Conservation (phyloP, 2,797 vertebrate genomes). For the Danio kyathit region DNA sequence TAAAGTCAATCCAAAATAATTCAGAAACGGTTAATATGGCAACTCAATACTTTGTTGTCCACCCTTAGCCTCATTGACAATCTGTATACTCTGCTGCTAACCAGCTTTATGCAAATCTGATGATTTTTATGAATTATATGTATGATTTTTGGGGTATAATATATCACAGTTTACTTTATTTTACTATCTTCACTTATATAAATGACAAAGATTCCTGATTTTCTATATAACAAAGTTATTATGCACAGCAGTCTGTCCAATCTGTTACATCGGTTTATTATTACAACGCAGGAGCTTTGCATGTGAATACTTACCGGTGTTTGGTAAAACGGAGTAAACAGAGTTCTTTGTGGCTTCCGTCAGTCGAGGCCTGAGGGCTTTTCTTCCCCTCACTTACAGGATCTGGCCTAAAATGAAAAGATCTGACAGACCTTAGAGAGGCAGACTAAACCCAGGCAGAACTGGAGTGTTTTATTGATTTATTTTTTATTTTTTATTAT, state of each 20-base stretch:
- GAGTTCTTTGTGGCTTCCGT: conserved; percentile 5
- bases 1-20: no score
- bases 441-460: neutral
- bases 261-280: conserved; percentile 27
- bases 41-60: no score
- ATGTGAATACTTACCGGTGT: conserved; percentile 21
- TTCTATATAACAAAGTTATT: neutral
- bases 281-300: conserved; percentile 7
- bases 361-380: neutral
- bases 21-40: no score
- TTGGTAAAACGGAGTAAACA: conserved; percentile 15
- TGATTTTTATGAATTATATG: no score
- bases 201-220: no score
- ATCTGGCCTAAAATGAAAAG: neutral
- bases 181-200: no score
- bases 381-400: neutral
- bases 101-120: no score
- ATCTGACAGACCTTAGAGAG: neutral
- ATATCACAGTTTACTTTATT: no score
- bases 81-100: no score
- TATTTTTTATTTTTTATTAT: no score
- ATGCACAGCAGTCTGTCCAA: neutral
- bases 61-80: no score
- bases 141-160: no score
- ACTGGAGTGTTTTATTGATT: neutral